Percentiles rank a stretch among this genome's conserved stretches.
These are phyloP conservation scores for Falco columbarius DNA, from an alignment of 2,797 vertebrate genomes.

Conservation along the genomic window DNA sequence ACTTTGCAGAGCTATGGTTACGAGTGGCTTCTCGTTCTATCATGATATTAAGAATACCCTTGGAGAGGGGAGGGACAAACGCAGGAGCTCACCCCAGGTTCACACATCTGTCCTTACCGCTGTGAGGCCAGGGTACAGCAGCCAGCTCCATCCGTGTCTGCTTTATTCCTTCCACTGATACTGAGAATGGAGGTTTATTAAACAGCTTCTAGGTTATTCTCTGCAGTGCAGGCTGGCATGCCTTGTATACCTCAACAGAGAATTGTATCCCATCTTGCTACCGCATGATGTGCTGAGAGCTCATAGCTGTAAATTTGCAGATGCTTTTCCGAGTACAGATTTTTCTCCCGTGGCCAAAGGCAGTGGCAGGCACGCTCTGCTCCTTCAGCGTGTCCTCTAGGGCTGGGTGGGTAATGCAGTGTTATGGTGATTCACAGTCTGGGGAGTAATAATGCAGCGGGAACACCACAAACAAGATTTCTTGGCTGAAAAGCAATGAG, in stretches of 20 bases:
- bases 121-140: background rate
- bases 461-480: background rate
- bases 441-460: background rate
- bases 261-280: background rate
- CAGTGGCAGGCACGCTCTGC: background rate
- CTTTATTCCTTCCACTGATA: background rate
- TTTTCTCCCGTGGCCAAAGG: background rate
- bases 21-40: background rate
- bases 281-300: background rate
- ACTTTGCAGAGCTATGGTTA: background rate
- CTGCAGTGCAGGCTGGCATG: background rate
- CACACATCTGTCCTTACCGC: fast-evolving
- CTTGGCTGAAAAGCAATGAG: background rate
- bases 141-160: background rate
- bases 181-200: background rate
- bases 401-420: background rate
- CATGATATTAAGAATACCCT: background rate
- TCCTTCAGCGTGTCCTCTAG: background rate
- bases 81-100: background rate
- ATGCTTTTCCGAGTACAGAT: background rate
- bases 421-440: background rate
- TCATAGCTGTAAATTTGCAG: background rate
- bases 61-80: background rate
- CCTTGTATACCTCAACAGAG: background rate
- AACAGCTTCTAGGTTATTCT: background rate